Base-by-base conservation (phyloP, 2,888 invertebrate genomes). In the Trissolcus japonicus region DNA sequence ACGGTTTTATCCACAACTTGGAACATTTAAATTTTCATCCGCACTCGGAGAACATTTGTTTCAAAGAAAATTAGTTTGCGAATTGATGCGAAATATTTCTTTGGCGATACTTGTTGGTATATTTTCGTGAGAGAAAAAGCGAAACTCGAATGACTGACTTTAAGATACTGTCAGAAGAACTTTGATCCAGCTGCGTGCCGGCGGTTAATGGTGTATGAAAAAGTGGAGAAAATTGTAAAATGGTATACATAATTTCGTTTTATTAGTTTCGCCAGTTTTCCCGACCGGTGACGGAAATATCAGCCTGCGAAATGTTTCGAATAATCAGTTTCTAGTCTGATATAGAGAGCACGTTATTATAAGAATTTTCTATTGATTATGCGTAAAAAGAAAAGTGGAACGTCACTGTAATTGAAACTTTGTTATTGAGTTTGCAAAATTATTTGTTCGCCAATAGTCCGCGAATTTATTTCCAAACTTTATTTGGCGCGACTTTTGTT, bases 211-310 rank as follows among this genome's bases (percentile, higher is more conserved):
- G 71, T 35, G 57, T 57, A 55, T 55, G 71, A 63, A 71, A 35
- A 71, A 69, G 63, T 43, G 51, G 51, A 53, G n/a, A 19, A 19
- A 2, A 46, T 41, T 59, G 72, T 59, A 63, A 65, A 72, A 59
- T 41, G 59, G 59, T 72, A 55, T 72, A 72, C 59, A 51, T 72
- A 72, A 63, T 63, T 63, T 63, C 53, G 59, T 63, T 72, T 71
- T 41, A 63, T 63, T 59, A 35, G 35, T 35, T 35, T 35, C 9
- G 35, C 11, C 9, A 35, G 35, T 35, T 35, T 35, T 7, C 9
- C 35, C 0, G 9, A 9, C 35, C 0, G 9, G 35, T 35, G 35
- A 35, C 9, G 35, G 1, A 35, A 11, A 35, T 35, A 35, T 11
- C 1, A 35, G 11, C 11, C 11, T 3, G 35, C 35, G 2, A 35